phyloP scores from a whole-genome alignment of 2,113 vertebrate genomes.

The Lasiurus borealis region DNA sequence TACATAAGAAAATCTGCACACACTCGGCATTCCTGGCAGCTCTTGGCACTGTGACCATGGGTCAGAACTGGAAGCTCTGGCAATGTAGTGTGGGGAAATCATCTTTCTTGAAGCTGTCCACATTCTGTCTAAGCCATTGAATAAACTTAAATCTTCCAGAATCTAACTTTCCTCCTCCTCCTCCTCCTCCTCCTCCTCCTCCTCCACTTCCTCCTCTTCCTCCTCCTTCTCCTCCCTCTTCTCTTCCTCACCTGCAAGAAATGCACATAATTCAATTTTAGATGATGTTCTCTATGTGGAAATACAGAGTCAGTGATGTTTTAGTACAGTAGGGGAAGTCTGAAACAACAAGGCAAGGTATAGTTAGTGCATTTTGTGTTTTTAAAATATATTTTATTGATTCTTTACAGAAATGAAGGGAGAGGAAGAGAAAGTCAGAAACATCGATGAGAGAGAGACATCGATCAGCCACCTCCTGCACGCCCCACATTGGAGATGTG shows the following conservation, averaged over 20 bases:
- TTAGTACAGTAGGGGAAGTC: background rate
- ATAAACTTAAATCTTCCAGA: background rate
- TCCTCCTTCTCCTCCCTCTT: fast-evolving
- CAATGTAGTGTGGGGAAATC: background rate
- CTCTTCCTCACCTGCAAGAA: background rate
- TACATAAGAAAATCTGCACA: constrained; percentile 20
- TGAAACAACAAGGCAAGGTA: background rate
- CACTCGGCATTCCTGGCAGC: constrained; percentile 54
- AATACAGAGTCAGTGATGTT: background rate
- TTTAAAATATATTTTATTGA: too few relatives aligned
- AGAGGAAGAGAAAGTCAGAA: too few relatives aligned
- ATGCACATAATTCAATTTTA: constrained; percentile 23
- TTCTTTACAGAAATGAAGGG: too few relatives aligned
- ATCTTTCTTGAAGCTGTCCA: constrained; percentile 49
- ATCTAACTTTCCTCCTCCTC: background rate
- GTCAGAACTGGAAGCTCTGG: constrained; percentile 45
- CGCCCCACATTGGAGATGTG: too few relatives aligned
- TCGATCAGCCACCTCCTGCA: too few relatives aligned
- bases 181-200: too few relatives aligned
- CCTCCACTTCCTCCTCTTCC: too few relatives aligned
- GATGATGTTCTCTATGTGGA: background rate
- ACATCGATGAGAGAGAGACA: too few relatives aligned
- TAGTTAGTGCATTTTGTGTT: too few relatives aligned
- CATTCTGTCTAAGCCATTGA: background rate
- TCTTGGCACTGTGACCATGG: constrained; percentile 30